These are phyloP conservation scores for Coregonus sp. DNA, from an alignment of 2,797 vertebrate species.

Conservation along the genomic window DNA sequence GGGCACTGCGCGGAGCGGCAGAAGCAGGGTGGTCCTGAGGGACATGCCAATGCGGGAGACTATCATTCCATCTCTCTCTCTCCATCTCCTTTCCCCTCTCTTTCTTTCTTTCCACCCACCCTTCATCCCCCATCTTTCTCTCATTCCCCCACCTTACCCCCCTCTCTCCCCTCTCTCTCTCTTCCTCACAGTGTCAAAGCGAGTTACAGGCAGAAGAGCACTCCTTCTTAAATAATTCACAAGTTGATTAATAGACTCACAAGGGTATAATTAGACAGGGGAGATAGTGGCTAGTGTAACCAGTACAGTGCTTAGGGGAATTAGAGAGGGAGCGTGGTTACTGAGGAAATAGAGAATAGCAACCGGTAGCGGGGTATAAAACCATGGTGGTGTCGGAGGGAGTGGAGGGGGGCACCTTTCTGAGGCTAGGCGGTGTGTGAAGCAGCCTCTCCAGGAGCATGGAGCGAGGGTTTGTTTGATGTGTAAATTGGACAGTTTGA, in stretches of 20 bases:
- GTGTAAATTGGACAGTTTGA: constrained; percentile 99
- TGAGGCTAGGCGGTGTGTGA: constrained; percentile 86
- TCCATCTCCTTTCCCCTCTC: constrained; percentile 29
- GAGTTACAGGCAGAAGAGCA: constrained; percentile 90
- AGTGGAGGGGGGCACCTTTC: constrained; percentile 73
- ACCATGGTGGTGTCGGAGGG: constrained; percentile 53
- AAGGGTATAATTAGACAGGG: constrained; percentile 99
- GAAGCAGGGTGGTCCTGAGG: constrained; percentile 78
- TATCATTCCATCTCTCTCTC: constrained; percentile 50
- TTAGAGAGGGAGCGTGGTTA: constrained; percentile 86
- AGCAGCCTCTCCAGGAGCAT: constrained; percentile 95
- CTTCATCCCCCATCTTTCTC: constrained; percentile 26
- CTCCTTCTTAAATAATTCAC: constrained; percentile 98
- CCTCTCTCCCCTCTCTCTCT: constrained; percentile 46
- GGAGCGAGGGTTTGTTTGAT: constrained; percentile 95
- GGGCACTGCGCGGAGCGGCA: constrained; percentile 58
- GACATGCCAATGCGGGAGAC: constrained; percentile 75
- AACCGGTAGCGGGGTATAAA: constrained; percentile 52
- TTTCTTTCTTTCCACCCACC: constrained; percentile 28
- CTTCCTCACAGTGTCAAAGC: constrained; percentile 84
- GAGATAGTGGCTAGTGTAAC: constrained; percentile 94
- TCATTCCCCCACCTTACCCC: constrained; percentile 8
- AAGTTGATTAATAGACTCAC: constrained; percentile 99
- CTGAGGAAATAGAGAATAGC: constrained; percentile 86
- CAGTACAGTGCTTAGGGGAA: constrained; percentile 97